phyloP scores from a whole-genome alignment of 2,888 invertebrate genomes.

The Dromius quadrimaculatus region DNA sequence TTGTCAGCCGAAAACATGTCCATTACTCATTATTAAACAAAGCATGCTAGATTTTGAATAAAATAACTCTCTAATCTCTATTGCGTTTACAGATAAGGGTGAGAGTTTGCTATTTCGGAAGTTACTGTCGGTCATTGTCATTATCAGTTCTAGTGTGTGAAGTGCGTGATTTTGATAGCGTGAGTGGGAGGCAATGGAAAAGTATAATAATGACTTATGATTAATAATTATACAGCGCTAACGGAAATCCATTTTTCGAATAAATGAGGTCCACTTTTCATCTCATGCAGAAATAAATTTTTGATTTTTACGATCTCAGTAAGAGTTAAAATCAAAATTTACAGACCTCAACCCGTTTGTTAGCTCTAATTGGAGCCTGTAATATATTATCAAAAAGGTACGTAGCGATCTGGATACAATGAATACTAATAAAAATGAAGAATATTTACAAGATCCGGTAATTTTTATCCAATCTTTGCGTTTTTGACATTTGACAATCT shows the following conservation, averaged over 20 bases:
- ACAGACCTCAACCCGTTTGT: conserved; percentile 31
- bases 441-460: too few species aligned
- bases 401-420: too few species aligned
- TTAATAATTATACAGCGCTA: not conserved
- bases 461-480: too few species aligned
- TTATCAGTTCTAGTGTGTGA: conserved; percentile 7
- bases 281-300: conserved; percentile 40
- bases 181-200: conserved; percentile 10
- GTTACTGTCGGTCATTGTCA: conserved; percentile 4
- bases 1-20: conserved; percentile 1
- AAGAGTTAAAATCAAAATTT: conserved; percentile 33
- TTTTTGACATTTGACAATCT: too few species aligned
- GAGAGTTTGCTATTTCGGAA: not conserved
- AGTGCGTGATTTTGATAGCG: not conserved
- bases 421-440: too few species aligned
- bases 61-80: too few species aligned
- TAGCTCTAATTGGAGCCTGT: too few species aligned
- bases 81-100: conserved; percentile 5
- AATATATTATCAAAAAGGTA: too few species aligned
- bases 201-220: conserved; percentile 3
- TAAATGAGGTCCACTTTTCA: too few species aligned
- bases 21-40: conserved; percentile 4
- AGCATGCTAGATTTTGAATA: conserved; percentile 11
- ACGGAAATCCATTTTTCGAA: conserved; percentile 10
- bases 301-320: conserved; percentile 14